Evolutionary conservation across 53 echinoderm and acorn worm genomes (phyloP).

Genomic region (Mesocentrotus franciscanus): DNA sequence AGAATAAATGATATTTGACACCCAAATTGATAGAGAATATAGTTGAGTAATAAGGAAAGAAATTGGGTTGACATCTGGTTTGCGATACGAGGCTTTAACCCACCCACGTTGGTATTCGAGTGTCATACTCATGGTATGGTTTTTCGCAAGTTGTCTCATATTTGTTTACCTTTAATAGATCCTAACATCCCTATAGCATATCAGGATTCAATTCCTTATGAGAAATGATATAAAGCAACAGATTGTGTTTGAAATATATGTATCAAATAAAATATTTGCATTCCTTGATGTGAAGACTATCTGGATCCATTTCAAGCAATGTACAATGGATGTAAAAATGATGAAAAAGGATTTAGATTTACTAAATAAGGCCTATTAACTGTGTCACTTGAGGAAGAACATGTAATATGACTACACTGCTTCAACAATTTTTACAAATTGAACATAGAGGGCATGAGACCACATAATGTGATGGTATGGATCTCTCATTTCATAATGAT

Average conservation of each 20-base stretch:
- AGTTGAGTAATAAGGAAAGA: not conserved
- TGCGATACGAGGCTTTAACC: not conserved
- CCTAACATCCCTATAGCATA: not conserved
- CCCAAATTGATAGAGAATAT: not conserved
- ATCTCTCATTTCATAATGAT: not conserved
- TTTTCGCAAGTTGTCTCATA: no score
- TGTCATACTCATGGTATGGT: no score
- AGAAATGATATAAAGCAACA: not conserved
- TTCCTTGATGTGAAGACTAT: not conserved
- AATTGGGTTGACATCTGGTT: not conserved
- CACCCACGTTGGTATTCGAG: no score
- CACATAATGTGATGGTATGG: not conserved
- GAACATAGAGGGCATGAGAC: conserved; percentile 42
- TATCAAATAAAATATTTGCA: not conserved
- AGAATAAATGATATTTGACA: not conserved
- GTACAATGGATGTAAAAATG: not conserved
- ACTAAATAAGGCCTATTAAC: not conserved
- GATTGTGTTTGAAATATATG: not conserved
- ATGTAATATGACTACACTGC: not conserved
- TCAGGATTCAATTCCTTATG: not conserved
- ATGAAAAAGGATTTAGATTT: not conserved
- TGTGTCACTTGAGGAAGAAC: not conserved
- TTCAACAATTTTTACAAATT: not conserved
- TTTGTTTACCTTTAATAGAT: no score
- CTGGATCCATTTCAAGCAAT: no score